Evolutionary conservation across 2,797 vertebrate genomes (phyloP), one percentile per base, ranked within the genome.

Genomic region (Rhinogobio ventralis): DNA sequence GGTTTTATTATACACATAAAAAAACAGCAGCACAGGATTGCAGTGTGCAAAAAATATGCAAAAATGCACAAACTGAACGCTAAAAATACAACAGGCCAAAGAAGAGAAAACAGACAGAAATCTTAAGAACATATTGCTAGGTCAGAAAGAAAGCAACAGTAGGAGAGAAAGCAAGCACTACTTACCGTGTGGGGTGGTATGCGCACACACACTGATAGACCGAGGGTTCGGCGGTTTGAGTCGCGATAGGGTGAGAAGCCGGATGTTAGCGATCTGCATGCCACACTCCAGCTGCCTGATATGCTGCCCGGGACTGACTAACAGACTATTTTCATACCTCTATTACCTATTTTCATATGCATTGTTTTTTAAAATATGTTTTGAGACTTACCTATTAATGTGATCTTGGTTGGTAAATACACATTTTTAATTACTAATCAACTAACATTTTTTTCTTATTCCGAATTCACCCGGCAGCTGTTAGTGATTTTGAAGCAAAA

Each of bases 221-320:
- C 94, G 95, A 95, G 92, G 96, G 94, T 94, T 97, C 95, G 96
- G 96, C 96, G 95, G 96, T 94, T 93, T 94, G 95, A 96, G 94
- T 94, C 91, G 96, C 95, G 91, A 95, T 95, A 98, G 93, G 95
- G 96, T 97, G 97, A 97, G 97, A 95, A 95, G 97, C 97, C 96
- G 96, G 96, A 95, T 95, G 97, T 98, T 99, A 99, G 97, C 96
- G 86, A 96, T 97, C 95, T 95, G 97, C 98, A 98, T 98, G 98
- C 97, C 92, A 89, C 89, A 90, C 93, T 91, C 90, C 86, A 84
- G 92, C 90, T 91, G 91, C 91, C 86, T 80, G 83, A 86, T 73
- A 89, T 74, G 15, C 87, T 90, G 86, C 83, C 77, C 10, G 72
- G 67, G 79, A 85, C 94, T 91, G 89, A 68, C 93, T 86, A 83